These are phyloP conservation scores for Drosophila eugracilis DNA, from an alignment of 1,140 invertebrate species.

Conservation along the genomic window DNA sequence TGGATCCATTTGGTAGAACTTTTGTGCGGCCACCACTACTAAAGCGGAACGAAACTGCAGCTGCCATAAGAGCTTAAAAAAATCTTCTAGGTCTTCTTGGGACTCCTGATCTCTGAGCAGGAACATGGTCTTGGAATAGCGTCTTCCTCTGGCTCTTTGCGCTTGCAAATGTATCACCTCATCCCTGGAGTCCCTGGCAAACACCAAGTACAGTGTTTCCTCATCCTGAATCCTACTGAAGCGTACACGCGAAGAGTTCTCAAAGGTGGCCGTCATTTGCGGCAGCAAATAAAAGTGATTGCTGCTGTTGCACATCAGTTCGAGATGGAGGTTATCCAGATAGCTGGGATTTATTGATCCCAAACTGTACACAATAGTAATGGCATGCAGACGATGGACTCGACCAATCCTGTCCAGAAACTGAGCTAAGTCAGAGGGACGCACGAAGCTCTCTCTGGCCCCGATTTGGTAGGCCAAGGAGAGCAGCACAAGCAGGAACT, in stretches of 20 bases:
- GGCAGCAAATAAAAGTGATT: conserved; percentile 49
- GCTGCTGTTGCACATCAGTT: conserved; percentile 15
- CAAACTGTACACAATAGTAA: conserved; percentile 44
- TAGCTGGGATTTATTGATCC: conserved; percentile 20
- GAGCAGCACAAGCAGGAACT: conserved; percentile 10
- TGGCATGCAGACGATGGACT: conserved; percentile 23
- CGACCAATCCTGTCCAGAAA: conserved; percentile 52
- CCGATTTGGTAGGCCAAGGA: not conserved
- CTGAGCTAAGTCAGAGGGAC: conserved; percentile 17
- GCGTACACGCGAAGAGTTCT: not conserved
- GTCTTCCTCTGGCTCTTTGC: conserved; percentile 35
- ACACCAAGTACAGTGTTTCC: conserved; percentile 50
- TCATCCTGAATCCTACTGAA: conserved; percentile 39
- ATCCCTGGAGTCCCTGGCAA: conserved; percentile 50
- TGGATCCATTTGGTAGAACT: conserved; percentile 65
- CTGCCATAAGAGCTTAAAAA: conserved; percentile 54
- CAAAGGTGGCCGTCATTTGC: conserved; percentile 39
- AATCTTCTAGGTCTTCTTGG: not conserved
- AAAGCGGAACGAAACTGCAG: conserved; percentile 57
- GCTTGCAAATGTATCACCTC: conserved; percentile 40
- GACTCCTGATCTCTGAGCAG: conserved; percentile 9
- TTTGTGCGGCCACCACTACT: conserved; percentile 37
- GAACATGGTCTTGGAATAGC: conserved; percentile 49
- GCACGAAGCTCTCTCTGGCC: conserved; percentile 9
- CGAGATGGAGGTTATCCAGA: conserved; percentile 32